phyloP scores from a whole-genome alignment of 2,888 invertebrate species.

The Athripsodes cinereus region DNA sequence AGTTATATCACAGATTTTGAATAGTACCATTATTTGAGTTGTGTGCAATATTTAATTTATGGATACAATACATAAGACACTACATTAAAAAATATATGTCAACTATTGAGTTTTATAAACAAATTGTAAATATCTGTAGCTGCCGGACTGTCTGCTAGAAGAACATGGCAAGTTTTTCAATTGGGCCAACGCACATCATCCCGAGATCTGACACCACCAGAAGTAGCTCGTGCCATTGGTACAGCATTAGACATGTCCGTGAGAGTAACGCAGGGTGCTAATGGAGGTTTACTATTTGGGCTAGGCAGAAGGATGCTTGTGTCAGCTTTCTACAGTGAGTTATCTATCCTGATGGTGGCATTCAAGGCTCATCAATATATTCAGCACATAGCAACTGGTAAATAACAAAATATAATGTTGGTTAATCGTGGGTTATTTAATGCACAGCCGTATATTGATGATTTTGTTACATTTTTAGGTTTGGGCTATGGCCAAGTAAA shows the following conservation, averaged over 20 bases:
- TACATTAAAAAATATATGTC: too few species aligned
- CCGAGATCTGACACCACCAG: background rate
- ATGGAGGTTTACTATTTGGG: background rate
- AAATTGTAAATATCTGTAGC: too few species aligned
- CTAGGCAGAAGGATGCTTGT: background rate
- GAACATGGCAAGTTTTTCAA: constrained; percentile 13
- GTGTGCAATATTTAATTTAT: too few species aligned
- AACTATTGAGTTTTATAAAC: too few species aligned
- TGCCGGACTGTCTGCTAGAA: constrained; percentile 9
- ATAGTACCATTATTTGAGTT: too few species aligned
- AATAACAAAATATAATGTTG: background rate
- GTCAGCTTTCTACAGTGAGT: constrained; percentile 1
- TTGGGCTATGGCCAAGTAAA: constrained; percentile 15
- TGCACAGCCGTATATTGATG: background rate
- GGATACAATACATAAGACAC: too few species aligned
- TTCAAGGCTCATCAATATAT: background rate
- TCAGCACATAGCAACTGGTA: constrained; percentile 8
- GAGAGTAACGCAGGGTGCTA: background rate
- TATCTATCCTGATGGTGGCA: constrained; percentile 2
- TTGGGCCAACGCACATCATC: background rate
- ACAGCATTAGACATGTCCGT: background rate
- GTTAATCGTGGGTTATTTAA: background rate
- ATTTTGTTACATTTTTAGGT: constrained; percentile 4
- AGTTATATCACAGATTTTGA: too few species aligned
- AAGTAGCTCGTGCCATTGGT: background rate